These are phyloP conservation scores for Himalopsyche kuldschensis DNA, from an alignment of 2,888 invertebrate species.

Conservation along the genomic window DNA sequence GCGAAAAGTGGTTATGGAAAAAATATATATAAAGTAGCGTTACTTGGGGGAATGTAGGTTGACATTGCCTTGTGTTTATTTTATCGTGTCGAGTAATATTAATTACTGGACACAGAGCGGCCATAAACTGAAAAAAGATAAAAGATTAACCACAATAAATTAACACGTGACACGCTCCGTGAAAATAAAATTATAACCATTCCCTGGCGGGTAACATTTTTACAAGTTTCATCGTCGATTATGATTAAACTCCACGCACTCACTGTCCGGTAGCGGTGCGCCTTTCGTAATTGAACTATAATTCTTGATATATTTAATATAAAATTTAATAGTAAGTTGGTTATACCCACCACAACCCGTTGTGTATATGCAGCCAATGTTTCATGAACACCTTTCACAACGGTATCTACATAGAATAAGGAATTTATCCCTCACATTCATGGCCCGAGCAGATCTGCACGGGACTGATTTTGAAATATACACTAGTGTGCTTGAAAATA, in stretches of 20 bases:
- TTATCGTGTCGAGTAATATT: conserved; percentile 10
- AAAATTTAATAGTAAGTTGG: no score
- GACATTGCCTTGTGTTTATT: not conserved
- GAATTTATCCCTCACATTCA: no score
- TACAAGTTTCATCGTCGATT: not conserved
- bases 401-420: no score
- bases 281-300: no score
- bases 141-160: conserved; percentile 3
- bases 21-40: conserved; percentile 2
- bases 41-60: conserved; percentile 15
- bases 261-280: no score
- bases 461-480: no score
- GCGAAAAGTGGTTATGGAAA: conserved; percentile 12
- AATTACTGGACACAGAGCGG: conserved; percentile 12
- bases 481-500: no score
- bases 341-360: no score
- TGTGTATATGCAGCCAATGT: no score
- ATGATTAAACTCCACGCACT: not conserved
- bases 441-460: no score
- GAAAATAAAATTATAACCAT: not conserved
- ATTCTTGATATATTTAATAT: no score
- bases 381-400: no score
- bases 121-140: conserved; percentile 2
- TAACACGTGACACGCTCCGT: not conserved
- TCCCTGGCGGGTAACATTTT: not conserved